A percentile compares a stretch with the other conserved stretches of the same genome.
Evolutionary conservation across 2,888 invertebrate genomes (phyloP).

Genomic region (Ganaspis brasiliensis): DNA sequence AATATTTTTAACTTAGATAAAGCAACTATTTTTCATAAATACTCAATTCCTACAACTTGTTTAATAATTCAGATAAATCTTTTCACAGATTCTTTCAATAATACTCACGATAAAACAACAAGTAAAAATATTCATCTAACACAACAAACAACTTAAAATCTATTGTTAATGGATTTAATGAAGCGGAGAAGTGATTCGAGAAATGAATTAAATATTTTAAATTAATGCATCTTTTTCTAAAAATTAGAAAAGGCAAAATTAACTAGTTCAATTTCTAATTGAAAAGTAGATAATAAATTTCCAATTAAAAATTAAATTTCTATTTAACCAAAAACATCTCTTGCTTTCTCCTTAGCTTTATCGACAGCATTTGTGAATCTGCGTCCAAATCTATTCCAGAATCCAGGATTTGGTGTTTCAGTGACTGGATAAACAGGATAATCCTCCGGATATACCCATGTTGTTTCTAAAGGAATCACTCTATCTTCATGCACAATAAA

Average conservation of each 20-base stretch:
- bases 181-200: neutral
- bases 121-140: neutral
- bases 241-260: neutral
- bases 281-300: slow-evolving; percentile 7
- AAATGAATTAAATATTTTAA: slow-evolving; percentile 34
- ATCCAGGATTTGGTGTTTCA: slow-evolving; percentile 79
- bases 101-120: slow-evolving; percentile 37
- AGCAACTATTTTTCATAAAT: slow-evolving; percentile 28
- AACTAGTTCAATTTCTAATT: neutral
- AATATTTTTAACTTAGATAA: slow-evolving; percentile 19
- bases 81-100: slow-evolving; percentile 24
- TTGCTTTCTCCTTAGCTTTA: slow-evolving; percentile 83
- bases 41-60: slow-evolving; percentile 4
- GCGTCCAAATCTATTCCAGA: slow-evolving; percentile 83
- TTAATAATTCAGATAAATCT: slow-evolving; percentile 9
- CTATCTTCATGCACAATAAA: slow-evolving; percentile 21
- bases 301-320: slow-evolving; percentile 39
- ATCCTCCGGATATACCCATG: slow-evolving; percentile 30
- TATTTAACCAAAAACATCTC: slow-evolving; percentile 74
- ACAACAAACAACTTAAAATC: neutral
- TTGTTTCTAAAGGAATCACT: slow-evolving; percentile 50
- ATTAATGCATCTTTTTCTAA: neutral
- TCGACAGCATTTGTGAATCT: slow-evolving; percentile 82
- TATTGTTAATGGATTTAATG: slow-evolving; percentile 12
- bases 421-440: slow-evolving; percentile 48